These are phyloP conservation scores for Calyptommatus sinebrachiatus DNA, from an alignment of 2,113 vertebrate species.

Conservation along the genomic window DNA sequence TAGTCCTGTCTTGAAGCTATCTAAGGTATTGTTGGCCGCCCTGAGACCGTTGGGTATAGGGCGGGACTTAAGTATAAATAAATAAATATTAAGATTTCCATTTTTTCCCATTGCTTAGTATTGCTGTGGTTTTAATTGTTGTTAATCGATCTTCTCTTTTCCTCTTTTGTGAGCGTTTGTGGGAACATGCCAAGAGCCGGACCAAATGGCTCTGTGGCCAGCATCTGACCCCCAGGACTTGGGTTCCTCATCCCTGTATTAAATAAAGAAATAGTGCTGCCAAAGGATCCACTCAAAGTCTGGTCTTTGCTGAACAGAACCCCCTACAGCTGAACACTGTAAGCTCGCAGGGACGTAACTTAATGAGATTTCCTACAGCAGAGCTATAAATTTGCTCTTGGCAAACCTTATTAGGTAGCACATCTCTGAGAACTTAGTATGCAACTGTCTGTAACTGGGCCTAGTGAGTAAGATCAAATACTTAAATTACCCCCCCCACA, in stretches of 20 bases:
- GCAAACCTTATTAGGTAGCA: constrained; percentile 14
- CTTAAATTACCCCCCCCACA: background rate
- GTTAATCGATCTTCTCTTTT: no score
- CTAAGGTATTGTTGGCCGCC: no score
- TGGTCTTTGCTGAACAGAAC: background rate
- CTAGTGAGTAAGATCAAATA: background rate
- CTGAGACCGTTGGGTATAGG: no score
- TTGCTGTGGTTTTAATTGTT: no score
- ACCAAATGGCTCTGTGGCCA: no score
- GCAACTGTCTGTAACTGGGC: constrained; percentile 7
- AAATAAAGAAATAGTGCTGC: background rate
- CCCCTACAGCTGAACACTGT: background rate
- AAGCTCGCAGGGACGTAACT: background rate
- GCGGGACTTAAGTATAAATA: no score
- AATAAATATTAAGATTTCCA: no score
- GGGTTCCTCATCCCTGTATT: no score
- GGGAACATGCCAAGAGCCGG: no score
- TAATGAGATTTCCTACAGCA: constrained; percentile 9
- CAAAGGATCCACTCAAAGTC: background rate
- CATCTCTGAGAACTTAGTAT: background rate
- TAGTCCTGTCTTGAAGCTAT: no score
- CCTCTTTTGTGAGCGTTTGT: no score
- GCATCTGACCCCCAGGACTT: background rate
- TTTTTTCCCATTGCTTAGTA: no score
- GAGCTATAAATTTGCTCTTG: background rate